Percentiles rank a stretch among this genome's conserved stretches.
phyloP scores from a whole-genome alignment of 2,797 vertebrate species.

The Dallia pectoralis region DNA sequence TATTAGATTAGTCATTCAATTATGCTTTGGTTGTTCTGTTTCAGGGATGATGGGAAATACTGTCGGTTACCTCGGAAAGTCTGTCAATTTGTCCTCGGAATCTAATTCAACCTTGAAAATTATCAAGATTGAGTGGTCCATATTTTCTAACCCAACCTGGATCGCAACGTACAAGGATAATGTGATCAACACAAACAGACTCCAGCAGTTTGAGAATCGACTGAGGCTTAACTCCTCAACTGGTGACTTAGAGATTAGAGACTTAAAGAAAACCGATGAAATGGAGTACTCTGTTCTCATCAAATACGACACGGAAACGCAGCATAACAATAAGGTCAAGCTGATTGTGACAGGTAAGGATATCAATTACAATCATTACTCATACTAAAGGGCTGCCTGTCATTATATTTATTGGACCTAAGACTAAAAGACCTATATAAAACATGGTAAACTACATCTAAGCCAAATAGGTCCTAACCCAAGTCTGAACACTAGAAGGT shows the following conservation, averaged over 20 bases:
- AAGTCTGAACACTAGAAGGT: too few relatives aligned
- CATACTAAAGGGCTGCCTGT: not conserved
- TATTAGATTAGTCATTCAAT: not conserved
- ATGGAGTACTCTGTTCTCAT: slow-evolving; percentile 37
- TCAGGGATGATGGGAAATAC: not conserved
- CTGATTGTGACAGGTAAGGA: slow-evolving; percentile 50
- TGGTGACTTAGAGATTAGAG: slow-evolving; percentile 54
- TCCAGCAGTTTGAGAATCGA: slow-evolving; percentile 13
- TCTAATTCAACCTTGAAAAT: not conserved
- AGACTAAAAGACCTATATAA: too few relatives aligned
- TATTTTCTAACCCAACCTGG: slow-evolving; percentile 47
- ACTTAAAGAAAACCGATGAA: not conserved
- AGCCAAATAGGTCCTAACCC: too few relatives aligned
- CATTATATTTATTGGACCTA: not conserved
- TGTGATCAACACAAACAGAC: accelerated
- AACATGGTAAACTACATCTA: too few relatives aligned
- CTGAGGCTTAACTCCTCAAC: slow-evolving; percentile 17
- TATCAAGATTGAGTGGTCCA: slow-evolving; percentile 46
- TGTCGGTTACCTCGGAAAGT: slow-evolving; percentile 15
- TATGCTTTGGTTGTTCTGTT: not conserved
- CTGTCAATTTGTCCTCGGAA: slow-evolving; percentile 24
- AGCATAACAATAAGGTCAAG: accelerated
- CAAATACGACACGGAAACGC: accelerated
- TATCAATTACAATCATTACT: not conserved
- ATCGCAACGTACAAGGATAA: not conserved